Evolutionary conservation across 2,797 vertebrate genomes (phyloP), one percentile per base, ranked within the genome.

Genomic region (Rhinophrynus dorsalis): DNA sequence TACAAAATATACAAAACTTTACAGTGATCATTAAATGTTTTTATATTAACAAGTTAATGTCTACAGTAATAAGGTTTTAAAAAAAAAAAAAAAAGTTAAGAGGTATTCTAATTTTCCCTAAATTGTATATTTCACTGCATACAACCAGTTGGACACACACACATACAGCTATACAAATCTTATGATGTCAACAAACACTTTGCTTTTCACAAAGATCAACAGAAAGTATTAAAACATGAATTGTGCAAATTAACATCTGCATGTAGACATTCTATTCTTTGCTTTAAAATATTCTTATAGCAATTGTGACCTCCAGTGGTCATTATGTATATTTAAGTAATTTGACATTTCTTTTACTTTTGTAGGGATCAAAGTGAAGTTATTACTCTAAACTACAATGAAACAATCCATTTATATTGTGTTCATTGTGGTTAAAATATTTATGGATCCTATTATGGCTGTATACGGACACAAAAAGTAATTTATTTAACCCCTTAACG

Each of bases 1-100:
- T 91, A 91, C 90, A 90, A 91, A 91, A 90, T 90, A 85, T 90
- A 90, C 89, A 91, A 91, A 90, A 90, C 88, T 91, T 89, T 91
- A 91, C 88, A 91, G 88, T 87, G 86, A 90, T 86, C 89, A 90
- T 83, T 85, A 87, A 87, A 86, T 88, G 88, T 87, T 88, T n/a
- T 90, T 87, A 88, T 87, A 90, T 83, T 85, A 81, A 82, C 83
- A 88, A 85, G 86, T 85, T 79, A 85, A 87, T 88, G 88, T 85
- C 88, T 88, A 85, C 81, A 44, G 79, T 87, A 85, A 87, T 85
- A 87, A 88, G 74, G 13, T 74, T 48, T n/a, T 15, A 26, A 9
- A 51, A 47, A 2, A 47, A 26, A 65, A 57, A 64, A 71, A 59
- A 54, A 11, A 51, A 59, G 33, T 59, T 66, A n/a, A 73, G 70